Conservation (phyloP, 2,797 vertebrate genomes). For the Cygnus olor region DNA sequence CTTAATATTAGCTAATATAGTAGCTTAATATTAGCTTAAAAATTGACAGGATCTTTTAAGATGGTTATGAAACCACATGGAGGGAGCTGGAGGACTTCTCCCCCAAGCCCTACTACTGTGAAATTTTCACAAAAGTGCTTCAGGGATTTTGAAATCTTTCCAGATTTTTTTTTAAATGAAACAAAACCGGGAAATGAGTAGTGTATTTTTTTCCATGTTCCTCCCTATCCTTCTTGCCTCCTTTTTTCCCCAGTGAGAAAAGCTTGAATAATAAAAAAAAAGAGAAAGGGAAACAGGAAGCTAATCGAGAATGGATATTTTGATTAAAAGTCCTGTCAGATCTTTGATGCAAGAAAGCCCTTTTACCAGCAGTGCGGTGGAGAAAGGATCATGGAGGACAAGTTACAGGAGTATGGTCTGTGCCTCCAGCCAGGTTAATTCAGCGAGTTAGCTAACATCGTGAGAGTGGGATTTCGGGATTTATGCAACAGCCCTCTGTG, state of each 20-base stretch:
- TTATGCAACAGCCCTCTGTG: conserved; percentile 9
- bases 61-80: background rate
- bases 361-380: background rate
- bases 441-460: background rate
- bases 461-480: background rate
- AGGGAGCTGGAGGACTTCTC: background rate
- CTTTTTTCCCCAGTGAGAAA: background rate
- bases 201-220: background rate
- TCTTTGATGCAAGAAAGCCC: background rate
- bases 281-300: background rate
- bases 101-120: background rate
- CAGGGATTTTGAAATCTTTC: conserved; percentile 20
- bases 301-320: background rate
- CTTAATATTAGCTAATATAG: background rate
- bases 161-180: background rate
- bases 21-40: background rate
- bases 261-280: background rate
- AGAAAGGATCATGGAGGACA: background rate
- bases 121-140: background rate
- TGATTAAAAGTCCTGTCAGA: background rate
- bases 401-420: background rate
- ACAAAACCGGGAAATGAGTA: conserved; percentile 7
- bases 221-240: background rate
- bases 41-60: background rate
- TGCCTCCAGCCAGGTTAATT: conserved; percentile 2